A percentile compares a stretch with the other conserved stretches of the same genome.
Conservation (phyloP, 2,888 invertebrate species). For the Zelleria hepariella region DNA sequence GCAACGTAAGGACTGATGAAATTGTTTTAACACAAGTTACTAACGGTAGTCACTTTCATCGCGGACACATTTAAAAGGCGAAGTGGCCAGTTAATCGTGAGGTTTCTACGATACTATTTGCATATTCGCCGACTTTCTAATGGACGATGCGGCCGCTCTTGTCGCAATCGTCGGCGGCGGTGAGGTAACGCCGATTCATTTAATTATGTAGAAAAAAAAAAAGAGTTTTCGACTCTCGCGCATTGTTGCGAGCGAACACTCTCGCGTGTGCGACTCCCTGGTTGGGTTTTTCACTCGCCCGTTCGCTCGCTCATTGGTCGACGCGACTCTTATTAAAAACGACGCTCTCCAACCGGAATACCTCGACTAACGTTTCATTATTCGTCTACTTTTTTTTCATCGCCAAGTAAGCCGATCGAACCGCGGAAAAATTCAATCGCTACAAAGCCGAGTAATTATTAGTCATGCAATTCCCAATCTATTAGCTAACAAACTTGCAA, state of each 20-base stretch:
- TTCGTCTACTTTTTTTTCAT: slow-evolving; percentile 34
- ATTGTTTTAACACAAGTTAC: slow-evolving; percentile 61
- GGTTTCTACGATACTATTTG: slow-evolving; percentile 72
- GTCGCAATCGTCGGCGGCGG: slow-evolving; percentile 63
- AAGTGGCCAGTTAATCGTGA: slow-evolving; percentile 71
- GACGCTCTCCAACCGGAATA: slow-evolving; percentile 44
- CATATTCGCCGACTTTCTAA: slow-evolving; percentile 72
- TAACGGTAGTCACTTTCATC: slow-evolving; percentile 71
- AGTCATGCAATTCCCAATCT: slow-evolving; percentile 30
- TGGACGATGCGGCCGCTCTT: slow-evolving; percentile 67
- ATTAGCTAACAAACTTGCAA: slow-evolving; percentile 20
- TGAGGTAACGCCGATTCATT: slow-evolving; percentile 68
- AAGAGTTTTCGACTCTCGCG: slow-evolving; percentile 45
- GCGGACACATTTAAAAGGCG: slow-evolving; percentile 65
- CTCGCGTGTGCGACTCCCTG: slow-evolving; percentile 31
- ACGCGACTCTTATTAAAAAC: slow-evolving; percentile 35
- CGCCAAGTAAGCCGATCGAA: slow-evolving; percentile 22
- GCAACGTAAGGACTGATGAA: slow-evolving; percentile 42
- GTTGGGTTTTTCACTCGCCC: slow-evolving; percentile 36
- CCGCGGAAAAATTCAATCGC: slow-evolving; percentile 24
- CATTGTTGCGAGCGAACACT: slow-evolving; percentile 47
- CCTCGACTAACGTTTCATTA: slow-evolving; percentile 37
- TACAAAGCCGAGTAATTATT: slow-evolving; percentile 23
- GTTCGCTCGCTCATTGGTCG: slow-evolving; percentile 34
- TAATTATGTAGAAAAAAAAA: slow-evolving; percentile 57